Evolutionary conservation across 1,140 invertebrate genomes (phyloP).

Genomic region (Andrena cerasifolii): DNA sequence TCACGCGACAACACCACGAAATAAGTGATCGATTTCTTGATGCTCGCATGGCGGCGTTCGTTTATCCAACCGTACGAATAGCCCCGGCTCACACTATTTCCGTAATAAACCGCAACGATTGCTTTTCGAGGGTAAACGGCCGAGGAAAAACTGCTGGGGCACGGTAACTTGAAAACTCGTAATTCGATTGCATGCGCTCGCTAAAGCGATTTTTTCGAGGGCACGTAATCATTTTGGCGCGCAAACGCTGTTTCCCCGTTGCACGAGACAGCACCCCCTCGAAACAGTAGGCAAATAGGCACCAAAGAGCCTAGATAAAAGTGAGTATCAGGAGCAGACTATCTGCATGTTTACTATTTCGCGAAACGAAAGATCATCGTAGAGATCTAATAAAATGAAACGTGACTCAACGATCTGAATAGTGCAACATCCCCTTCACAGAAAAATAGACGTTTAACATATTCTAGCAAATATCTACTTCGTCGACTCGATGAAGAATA

Average conservation of each 20-base stretch:
- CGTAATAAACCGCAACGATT: neutral
- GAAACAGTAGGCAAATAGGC: neutral
- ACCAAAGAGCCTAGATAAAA: neutral
- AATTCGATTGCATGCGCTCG: too few species aligned
- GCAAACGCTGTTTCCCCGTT: neutral
- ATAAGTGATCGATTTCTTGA: neutral
- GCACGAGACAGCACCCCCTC: neutral
- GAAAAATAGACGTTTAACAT: too few species aligned
- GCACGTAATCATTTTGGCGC: constrained; percentile 2
- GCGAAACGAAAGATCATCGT: neutral
- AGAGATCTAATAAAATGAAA: too few species aligned
- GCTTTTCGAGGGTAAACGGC: too few species aligned
- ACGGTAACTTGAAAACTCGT: too few species aligned
- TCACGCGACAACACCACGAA: neutral
- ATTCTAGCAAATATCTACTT: too few species aligned
- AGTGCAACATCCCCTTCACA: too few species aligned
- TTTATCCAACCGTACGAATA: neutral
- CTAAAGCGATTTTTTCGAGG: too few species aligned
- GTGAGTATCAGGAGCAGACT: neutral
- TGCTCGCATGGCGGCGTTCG: neutral
- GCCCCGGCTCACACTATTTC: neutral
- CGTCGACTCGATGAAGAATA: too few species aligned
- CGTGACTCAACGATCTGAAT: too few species aligned
- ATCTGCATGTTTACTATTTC: neutral
- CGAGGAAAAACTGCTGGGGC: too few species aligned